Percentiles rank a stretch among this genome's conserved stretches.
phyloP scores from a whole-genome alignment of 2,797 vertebrate species.

The Takifugu rubripes region DNA sequence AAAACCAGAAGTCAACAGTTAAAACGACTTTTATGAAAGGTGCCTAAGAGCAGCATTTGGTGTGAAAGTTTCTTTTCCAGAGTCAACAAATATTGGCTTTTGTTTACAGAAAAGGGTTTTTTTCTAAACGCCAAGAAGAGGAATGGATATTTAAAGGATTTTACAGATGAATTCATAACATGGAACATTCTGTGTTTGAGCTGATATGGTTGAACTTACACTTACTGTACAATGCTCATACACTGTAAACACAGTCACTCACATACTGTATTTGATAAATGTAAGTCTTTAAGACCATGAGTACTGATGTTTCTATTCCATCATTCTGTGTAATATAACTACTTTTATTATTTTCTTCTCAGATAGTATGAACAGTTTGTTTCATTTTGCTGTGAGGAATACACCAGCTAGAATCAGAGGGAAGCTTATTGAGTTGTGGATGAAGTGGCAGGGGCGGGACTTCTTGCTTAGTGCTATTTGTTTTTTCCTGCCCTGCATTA shows the following conservation, averaged over 20 bases:
- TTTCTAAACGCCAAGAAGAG: no score
- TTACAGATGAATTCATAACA: constrained; percentile 4
- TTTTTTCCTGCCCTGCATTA: no score
- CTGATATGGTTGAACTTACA: constrained; percentile 41
- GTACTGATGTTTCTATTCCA: constrained; percentile 52
- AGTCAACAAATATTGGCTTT: constrained; percentile 1
- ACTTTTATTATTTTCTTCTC: constrained; percentile 7
- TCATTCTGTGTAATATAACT: constrained; percentile 57
- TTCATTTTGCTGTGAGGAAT: no score
- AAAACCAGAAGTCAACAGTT: constrained; percentile 24
- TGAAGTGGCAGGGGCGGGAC: no score
- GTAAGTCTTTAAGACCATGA: constrained; percentile 45
- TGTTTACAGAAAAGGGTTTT: constrained; percentile 5
- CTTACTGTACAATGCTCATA: constrained; percentile 40
- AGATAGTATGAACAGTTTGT: no score
- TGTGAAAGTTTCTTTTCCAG: constrained; percentile 43
- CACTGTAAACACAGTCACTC: constrained; percentile 45
- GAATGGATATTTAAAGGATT: no score
- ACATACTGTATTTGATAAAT: constrained; percentile 52
- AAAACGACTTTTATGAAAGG: constrained; percentile 29
- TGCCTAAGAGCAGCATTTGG: constrained; percentile 26
- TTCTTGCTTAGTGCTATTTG: no score
- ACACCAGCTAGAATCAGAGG: no score
- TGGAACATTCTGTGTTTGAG: constrained; percentile 38
- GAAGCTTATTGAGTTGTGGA: no score